Conservation (phyloP, 2,888 invertebrate genomes). For the Copidosoma aretas region DNA sequence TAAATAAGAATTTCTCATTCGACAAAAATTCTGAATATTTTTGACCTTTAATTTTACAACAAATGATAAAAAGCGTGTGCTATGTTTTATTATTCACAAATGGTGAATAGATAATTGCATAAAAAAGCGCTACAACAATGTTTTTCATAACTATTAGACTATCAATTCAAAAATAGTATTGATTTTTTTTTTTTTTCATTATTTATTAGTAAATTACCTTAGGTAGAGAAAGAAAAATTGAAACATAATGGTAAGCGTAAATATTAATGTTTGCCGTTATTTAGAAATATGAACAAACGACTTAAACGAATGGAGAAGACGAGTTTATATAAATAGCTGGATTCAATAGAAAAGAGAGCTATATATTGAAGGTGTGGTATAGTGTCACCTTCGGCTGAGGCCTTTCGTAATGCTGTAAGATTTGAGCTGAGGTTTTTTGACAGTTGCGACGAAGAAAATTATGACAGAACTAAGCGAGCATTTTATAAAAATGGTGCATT, state of each 20-base stretch:
- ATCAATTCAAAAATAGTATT: slow-evolving; percentile 11
- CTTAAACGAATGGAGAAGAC: slow-evolving; percentile 4
- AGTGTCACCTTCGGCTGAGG: slow-evolving; percentile 37
- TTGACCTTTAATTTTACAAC: slow-evolving; percentile 6
- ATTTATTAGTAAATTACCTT: slow-evolving; percentile 20
- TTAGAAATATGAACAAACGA: slow-evolving; percentile 8
- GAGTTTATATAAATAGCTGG: slow-evolving; percentile 3
- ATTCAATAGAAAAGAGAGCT: slow-evolving; percentile 21
- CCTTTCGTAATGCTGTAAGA: slow-evolving; percentile 38
- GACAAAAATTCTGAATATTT: slow-evolving; percentile 9
- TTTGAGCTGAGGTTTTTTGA: slow-evolving; percentile 23
- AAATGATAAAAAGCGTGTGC: slow-evolving; percentile 4
- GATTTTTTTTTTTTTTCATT: slow-evolving; percentile 22
- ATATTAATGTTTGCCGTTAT: slow-evolving; percentile 19
- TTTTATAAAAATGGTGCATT: slow-evolving; percentile 42
- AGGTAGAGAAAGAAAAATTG: slow-evolving; percentile 20
- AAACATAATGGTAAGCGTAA: slow-evolving; percentile 7
- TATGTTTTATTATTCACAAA: slow-evolving; percentile 12
- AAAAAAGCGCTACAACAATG: slow-evolving; percentile 24
- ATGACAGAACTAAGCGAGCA: slow-evolving; percentile 23
- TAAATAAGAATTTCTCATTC: slow-evolving; percentile 20
- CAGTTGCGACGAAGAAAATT: slow-evolving; percentile 18
- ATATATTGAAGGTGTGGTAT: slow-evolving; percentile 21
- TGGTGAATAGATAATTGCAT: slow-evolving; percentile 17
- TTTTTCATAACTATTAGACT: slow-evolving; percentile 25